A percentile compares a stretch with the other conserved stretches of the same genome.
phyloP scores from a whole-genome alignment of 2,888 invertebrate species.

The Thymelicus acteon region DNA sequence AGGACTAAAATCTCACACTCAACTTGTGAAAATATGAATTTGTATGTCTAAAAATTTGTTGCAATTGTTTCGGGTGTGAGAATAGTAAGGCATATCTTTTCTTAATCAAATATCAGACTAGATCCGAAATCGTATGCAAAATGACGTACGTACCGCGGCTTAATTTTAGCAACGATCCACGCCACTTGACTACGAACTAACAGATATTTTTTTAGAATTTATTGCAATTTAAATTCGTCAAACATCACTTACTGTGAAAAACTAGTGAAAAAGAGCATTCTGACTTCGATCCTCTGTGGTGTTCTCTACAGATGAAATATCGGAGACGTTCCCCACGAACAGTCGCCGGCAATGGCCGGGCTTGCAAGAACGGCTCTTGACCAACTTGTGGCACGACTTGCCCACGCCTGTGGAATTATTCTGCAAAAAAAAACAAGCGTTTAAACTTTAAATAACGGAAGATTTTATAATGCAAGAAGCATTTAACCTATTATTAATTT shows the following conservation, averaged over 20 bases:
- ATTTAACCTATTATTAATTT: no score
- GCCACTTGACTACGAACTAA: neutral
- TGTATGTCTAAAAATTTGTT: no score
- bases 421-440: slow-evolving; percentile 45
- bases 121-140: no score
- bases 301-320: slow-evolving; percentile 3
- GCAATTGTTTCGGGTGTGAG: no score
- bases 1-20: no score
- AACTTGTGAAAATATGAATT: no score
- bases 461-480: no score
- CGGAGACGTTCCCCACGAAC: slow-evolving; percentile 5
- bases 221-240: slow-evolving; percentile 13
- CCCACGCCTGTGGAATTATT: slow-evolving; percentile 51
- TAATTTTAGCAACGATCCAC: no score
- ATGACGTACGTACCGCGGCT: no score
- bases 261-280: slow-evolving; percentile 21
- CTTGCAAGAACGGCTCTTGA: slow-evolving; percentile 68
- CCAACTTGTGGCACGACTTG: slow-evolving; percentile 61
- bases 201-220: neutral
- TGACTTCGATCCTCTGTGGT: slow-evolving; percentile 17
- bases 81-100: no score
- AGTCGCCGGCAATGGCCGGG: slow-evolving; percentile 56
- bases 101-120: no score
- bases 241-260: neutral
- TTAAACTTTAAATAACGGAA: no score